Percentiles rank a stretch among this genome's conserved stretches.
Evolutionary conservation across 2,113 vertebrate genomes (phyloP).

Genomic region (Caretta caretta): DNA sequence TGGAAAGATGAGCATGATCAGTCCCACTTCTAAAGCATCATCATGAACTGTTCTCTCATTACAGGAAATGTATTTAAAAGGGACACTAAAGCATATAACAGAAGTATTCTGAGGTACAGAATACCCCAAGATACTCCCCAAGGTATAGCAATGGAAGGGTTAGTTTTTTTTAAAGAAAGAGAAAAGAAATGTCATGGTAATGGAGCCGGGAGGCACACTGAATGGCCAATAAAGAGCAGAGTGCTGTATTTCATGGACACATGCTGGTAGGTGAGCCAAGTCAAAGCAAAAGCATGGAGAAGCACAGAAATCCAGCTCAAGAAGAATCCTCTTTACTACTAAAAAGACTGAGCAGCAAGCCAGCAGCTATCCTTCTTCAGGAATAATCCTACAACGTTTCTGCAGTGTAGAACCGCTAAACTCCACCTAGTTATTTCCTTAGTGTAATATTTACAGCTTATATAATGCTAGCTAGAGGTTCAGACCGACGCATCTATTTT

Average conservation of each 20-base stretch:
- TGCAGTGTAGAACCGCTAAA: neutral
- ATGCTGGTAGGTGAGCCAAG: neutral
- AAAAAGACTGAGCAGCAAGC: neutral
- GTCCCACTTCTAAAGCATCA: neutral
- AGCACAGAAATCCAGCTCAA: neutral
- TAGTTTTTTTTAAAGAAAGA: neutral
- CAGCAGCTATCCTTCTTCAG: too few species aligned
- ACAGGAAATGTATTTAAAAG: neutral
- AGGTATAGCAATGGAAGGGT: neutral
- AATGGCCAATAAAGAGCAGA: neutral
- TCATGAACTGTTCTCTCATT: neutral
- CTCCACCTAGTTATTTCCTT: neutral
- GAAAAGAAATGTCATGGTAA: neutral
- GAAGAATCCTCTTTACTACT: neutral
- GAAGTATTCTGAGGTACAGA: neutral
- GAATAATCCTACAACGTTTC: neutral
- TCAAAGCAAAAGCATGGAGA: neutral
- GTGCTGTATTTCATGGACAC: neutral
- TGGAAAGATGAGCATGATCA: slow-evolving; percentile 50
- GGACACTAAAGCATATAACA: neutral
- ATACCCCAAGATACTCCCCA: neutral
- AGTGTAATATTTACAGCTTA: neutral
- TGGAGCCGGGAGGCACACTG: neutral
- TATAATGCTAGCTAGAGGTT: too few species aligned
- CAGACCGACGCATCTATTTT: too few species aligned